phyloP scores from a whole-genome alignment of 1,140 invertebrate genomes.

The Drosophila parabipectinata region DNA sequence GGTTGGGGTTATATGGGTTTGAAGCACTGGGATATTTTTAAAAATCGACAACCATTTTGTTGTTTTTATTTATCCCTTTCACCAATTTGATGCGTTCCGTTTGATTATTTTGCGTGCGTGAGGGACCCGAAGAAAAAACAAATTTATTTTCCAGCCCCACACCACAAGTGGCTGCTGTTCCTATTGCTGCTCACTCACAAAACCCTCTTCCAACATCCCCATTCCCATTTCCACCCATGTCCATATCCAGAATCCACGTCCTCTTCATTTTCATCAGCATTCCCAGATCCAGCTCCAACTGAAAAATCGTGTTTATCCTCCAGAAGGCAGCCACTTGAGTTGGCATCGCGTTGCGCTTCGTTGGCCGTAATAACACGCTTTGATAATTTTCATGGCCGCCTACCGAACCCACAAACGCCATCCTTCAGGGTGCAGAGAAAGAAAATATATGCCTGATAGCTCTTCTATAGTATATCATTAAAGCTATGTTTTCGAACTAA shows the following conservation, averaged over 20 bases:
- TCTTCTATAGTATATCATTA: no score
- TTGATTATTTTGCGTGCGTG: conserved; percentile 78
- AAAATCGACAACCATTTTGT: conserved; percentile 72
- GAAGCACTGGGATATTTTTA: conserved; percentile 50
- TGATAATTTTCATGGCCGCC: conserved; percentile 83
- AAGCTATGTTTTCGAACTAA: no score
- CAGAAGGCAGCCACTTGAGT: conserved; percentile 60
- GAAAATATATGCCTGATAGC: not conserved
- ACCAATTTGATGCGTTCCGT: conserved; percentile 78
- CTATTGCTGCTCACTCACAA: conserved; percentile 3
- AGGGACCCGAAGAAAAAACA: conserved; percentile 46
- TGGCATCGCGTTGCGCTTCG: conserved; percentile 60
- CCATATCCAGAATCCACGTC: conserved; percentile 20
- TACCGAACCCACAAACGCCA: conserved; percentile 32
- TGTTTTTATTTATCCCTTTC: conserved; percentile 67
- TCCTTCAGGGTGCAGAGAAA: not conserved
- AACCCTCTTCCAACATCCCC: not conserved
- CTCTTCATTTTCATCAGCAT: conserved; percentile 26
- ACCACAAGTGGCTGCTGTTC: conserved; percentile 66
- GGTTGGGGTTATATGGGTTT: conserved; percentile 9
- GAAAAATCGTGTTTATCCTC: conserved; percentile 24
- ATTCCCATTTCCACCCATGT: conserved; percentile 6
- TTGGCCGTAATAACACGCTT: conserved; percentile 81
- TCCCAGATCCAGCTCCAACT: conserved; percentile 12
- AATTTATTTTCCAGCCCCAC: conserved; percentile 55